Conservation (phyloP, 2,113 vertebrate genomes). For the Himantopus leucocephalus region DNA sequence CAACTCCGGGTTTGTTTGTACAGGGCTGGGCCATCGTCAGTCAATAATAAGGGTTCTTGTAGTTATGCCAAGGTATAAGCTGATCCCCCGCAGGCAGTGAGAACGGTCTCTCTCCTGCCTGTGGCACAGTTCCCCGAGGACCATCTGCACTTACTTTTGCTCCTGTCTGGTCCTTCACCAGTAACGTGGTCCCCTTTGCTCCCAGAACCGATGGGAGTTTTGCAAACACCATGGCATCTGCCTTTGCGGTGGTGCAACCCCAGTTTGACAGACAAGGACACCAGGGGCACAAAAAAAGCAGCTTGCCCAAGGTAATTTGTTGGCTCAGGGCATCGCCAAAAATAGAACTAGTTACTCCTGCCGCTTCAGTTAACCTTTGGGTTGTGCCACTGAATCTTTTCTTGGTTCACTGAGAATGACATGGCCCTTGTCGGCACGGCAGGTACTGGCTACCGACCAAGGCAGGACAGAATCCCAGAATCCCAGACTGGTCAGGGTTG, state of each 20-base stretch:
- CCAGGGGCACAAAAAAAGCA: not conserved
- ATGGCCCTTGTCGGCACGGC: not conserved
- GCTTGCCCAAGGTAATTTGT: not conserved
- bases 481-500: too few species aligned
- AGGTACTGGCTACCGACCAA: not conserved
- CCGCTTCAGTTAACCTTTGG: not conserved
- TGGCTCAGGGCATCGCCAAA: not conserved
- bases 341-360: not conserved
- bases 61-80: not conserved
- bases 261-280: not conserved
- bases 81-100: not conserved
- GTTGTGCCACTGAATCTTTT: not conserved
- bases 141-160: not conserved
- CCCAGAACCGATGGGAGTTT: not conserved
- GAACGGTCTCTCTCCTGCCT: not conserved
- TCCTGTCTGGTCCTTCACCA: not conserved
- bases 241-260: not conserved
- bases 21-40: not conserved
- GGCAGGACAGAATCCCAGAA: not conserved
- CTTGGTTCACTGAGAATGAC: not conserved
- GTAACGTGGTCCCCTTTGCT: rapidly evolving
- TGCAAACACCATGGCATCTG: not conserved
- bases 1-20: not conserved
- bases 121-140: not conserved
- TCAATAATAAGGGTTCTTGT: not conserved